These are phyloP conservation scores for Ceuthmochares aereus DNA, from an alignment of 2,113 vertebrate species.

Conservation along the genomic window DNA sequence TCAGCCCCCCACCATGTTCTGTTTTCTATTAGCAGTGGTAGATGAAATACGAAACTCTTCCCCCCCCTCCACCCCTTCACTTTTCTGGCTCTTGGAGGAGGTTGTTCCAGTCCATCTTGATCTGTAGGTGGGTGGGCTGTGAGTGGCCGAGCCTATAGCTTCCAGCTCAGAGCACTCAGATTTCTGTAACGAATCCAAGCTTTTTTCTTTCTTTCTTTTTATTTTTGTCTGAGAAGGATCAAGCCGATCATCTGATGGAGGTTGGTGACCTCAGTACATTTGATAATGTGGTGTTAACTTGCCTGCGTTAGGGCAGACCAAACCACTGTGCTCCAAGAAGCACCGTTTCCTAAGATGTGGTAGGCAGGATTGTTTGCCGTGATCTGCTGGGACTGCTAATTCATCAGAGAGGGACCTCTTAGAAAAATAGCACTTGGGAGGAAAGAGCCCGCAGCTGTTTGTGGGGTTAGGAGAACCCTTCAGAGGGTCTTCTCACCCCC, in stretches of 20 bases:
- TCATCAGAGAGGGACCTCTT: constrained; percentile 26
- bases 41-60: constrained; percentile 62
- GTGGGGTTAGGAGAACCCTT: constrained; percentile 46
- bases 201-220: background rate
- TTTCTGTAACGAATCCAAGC: constrained; percentile 23
- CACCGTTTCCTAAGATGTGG: constrained; percentile 31
- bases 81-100: constrained; percentile 38
- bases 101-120: constrained; percentile 47
- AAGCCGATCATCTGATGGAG: constrained; percentile 28
- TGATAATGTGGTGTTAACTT: constrained; percentile 58
- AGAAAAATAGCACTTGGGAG: constrained; percentile 21
- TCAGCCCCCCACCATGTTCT: constrained; percentile 39
- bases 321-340: constrained; percentile 21
- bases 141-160: constrained; percentile 33
- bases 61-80: constrained; percentile 10
- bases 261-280: constrained; percentile 51
- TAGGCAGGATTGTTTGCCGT: constrained; percentile 21
- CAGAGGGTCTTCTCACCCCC: constrained; percentile 11
- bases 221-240: background rate
- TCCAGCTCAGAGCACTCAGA: constrained; percentile 37
- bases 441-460: constrained; percentile 51
- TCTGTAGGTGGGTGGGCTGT: constrained; percentile 65
- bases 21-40: constrained; percentile 68
- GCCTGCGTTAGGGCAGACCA: constrained; percentile 18
- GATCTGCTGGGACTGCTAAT: constrained; percentile 41